Evolutionary conservation across 2,888 invertebrate species (phyloP).

Genomic region (Mesorhabditis spiculigera): DNA sequence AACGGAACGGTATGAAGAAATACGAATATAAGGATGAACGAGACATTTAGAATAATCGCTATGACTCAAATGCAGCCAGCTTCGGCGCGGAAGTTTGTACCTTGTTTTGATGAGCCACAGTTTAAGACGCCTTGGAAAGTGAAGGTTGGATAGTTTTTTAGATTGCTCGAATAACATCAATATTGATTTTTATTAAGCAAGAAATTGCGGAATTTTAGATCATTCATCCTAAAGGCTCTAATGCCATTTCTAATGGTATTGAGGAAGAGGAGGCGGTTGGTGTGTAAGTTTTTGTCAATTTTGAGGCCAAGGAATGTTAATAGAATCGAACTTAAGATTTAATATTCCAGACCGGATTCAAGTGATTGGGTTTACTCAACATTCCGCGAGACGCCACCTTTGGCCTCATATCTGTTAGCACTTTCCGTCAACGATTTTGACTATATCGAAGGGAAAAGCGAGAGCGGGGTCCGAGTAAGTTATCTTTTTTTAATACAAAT

Average conservation of each 20-base stretch:
- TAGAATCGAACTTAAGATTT: too few relatives aligned
- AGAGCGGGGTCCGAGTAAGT: constrained; percentile 70
- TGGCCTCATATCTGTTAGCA: constrained; percentile 83
- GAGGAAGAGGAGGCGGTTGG: constrained; percentile 10
- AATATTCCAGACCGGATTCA: neutral
- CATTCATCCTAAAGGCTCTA: constrained; percentile 22
- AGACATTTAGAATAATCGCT: constrained; percentile 14
- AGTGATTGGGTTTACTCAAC: constrained; percentile 63
- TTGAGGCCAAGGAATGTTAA: too few relatives aligned
- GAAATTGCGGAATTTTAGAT: constrained; percentile 10
- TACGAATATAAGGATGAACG: neutral
- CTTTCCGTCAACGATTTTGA: constrained; percentile 79
- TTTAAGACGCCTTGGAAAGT: constrained; percentile 17
- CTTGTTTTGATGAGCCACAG: constrained; percentile 28
- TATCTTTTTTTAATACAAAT: neutral
- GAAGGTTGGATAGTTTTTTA: constrained; percentile 5
- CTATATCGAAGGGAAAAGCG: constrained; percentile 67
- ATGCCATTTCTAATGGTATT: constrained; percentile 21
- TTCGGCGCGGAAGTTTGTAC: constrained; percentile 19
- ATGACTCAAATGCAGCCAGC: constrained; percentile 17
- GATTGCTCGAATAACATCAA: too few relatives aligned
- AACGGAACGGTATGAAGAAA: neutral
- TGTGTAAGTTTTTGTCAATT: neutral
- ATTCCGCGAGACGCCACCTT: constrained; percentile 61
- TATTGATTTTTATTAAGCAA: neutral